Evolutionary conservation across 2,888 invertebrate species (phyloP).

Genomic region (Tolmerus cingulatus): DNA sequence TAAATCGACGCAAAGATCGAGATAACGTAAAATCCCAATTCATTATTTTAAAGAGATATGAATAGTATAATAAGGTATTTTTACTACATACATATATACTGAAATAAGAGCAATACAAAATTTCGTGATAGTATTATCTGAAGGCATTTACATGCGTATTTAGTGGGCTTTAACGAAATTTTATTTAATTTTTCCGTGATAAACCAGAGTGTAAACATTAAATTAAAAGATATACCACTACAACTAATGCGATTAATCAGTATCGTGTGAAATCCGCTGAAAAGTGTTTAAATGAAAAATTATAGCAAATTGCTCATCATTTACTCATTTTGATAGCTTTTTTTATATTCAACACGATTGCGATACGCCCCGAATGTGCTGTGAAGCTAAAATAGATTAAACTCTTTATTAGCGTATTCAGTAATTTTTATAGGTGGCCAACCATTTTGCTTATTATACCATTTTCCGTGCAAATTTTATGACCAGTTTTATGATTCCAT

Average conservation of each 20-base stretch:
- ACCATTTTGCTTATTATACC: background rate
- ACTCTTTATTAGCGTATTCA: background rate
- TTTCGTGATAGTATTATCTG: too few relatives aligned
- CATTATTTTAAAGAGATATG: too few relatives aligned
- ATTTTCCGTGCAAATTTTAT: background rate
- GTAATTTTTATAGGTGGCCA: background rate
- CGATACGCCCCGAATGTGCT: background rate
- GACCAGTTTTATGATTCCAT: background rate
- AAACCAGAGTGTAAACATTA: background rate
- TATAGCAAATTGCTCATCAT: background rate
- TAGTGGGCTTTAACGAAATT: background rate
- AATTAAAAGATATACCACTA: background rate
- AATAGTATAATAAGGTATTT: too few relatives aligned
- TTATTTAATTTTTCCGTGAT: background rate
- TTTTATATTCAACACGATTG: background rate
- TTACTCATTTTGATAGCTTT: background rate
- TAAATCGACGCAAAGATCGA: too few relatives aligned
- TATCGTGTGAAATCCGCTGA: background rate
- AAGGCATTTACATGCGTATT: background rate
- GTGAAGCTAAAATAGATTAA: background rate
- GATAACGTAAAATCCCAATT: too few relatives aligned
- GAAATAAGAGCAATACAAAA: too few relatives aligned
- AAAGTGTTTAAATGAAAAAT: background rate
- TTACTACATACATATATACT: too few relatives aligned
- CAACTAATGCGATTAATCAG: background rate